These are phyloP conservation scores for Albula glossodonta DNA, from an alignment of 2,113 vertebrate genomes.

Conservation along the genomic window DNA sequence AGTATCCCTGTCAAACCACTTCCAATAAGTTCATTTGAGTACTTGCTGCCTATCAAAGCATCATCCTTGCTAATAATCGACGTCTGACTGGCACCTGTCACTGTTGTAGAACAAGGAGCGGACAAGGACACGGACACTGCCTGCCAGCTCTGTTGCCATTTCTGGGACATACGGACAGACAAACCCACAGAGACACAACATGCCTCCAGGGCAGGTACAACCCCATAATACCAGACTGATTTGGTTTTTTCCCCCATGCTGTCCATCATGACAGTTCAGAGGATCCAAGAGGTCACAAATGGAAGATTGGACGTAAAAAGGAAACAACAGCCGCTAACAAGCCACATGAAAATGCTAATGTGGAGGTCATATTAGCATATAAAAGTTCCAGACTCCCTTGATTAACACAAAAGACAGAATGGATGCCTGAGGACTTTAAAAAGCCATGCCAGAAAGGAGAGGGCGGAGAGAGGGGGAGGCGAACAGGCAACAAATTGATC, in stretches of 20 bases:
- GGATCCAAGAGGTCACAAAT: background rate
- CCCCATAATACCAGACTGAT: background rate
- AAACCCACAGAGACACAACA: conserved; percentile 16
- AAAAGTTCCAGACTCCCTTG: conserved; percentile 21
- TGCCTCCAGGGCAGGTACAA: background rate
- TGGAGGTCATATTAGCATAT: conserved; percentile 31
- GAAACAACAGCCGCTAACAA: background rate
- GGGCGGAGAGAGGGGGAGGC: conserved; percentile 2
- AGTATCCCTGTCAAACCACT: background rate
- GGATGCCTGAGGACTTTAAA: background rate
- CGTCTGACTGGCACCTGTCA: conserved; percentile 14
- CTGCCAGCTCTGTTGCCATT: background rate
- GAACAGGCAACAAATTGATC: conserved; percentile 21
- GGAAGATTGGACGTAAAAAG: background rate
- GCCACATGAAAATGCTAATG: conserved; percentile 8
- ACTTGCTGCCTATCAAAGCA: background rate
- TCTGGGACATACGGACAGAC: conserved; percentile 9
- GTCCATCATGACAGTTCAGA: background rate
- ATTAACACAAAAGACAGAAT: background rate
- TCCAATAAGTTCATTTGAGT: conserved; percentile 12
- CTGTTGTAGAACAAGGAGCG: background rate
- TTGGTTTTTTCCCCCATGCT: background rate
- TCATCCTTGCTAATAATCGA: background rate
- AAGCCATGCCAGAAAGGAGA: background rate
- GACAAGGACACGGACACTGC: background rate